These are phyloP conservation scores for Piaya cayana DNA, from an alignment of 2,113 vertebrate species.

Conservation along the genomic window DNA sequence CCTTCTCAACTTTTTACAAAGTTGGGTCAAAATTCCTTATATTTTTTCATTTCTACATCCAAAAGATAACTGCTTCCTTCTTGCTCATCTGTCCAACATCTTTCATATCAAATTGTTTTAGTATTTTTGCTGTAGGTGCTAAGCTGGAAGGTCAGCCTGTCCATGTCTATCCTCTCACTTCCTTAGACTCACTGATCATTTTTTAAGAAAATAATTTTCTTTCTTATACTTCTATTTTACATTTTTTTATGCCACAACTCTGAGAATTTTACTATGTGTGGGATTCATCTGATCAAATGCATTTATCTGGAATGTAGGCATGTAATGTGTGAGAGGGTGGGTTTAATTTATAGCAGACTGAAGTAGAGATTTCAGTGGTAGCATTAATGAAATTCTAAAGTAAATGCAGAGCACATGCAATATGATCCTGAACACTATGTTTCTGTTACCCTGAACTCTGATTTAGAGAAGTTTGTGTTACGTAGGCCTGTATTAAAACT, in stretches of 20 bases:
- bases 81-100: background rate
- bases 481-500: background rate
- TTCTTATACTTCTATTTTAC: background rate
- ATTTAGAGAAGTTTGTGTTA: background rate
- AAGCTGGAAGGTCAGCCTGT: background rate
- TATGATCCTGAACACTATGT: background rate
- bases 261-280: background rate
- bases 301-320: background rate
- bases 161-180: background rate
- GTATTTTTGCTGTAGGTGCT: background rate
- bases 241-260: background rate
- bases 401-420: background rate
- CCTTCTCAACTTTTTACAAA: background rate
- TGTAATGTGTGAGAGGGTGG: fast-evolving
- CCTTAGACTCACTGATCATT: background rate
- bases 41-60: background rate
- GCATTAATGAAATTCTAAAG: background rate
- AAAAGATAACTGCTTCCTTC: background rate
- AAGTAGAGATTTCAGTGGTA: background rate
- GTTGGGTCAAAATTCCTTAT: background rate
- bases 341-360: background rate
- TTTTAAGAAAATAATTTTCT: background rate
- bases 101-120: background rate
- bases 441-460: background rate
- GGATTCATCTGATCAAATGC: background rate